Evolutionary conservation across 2,888 invertebrate genomes (phyloP).

Genomic region (Urechis unicinctus): DNA sequence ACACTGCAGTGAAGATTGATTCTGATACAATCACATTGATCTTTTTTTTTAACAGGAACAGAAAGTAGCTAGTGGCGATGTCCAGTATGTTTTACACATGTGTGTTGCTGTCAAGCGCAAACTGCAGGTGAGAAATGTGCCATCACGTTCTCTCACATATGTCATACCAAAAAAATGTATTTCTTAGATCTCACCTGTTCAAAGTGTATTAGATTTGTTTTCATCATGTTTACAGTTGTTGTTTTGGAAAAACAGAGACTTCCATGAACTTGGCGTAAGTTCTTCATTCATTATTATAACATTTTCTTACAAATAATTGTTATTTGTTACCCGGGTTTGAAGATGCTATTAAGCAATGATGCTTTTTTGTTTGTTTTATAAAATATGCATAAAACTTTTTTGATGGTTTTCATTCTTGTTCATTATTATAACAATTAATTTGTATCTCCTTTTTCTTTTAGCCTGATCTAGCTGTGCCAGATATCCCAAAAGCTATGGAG

Average conservation of each 20-base stretch:
- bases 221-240: constrained; percentile 59
- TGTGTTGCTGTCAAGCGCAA: constrained; percentile 65
- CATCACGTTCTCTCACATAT: not conserved
- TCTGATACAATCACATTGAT: too few species aligned
- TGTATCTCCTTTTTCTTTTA: constrained; percentile 21
- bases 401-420: not conserved
- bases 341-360: too few species aligned
- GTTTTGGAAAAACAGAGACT: constrained; percentile 80
- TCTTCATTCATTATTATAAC: not conserved
- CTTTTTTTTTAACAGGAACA: constrained; percentile 53
- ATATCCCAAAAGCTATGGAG: constrained; percentile 71
- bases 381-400: not conserved
- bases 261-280: constrained; percentile 61
- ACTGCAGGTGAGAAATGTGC: constrained; percentile 34
- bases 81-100: constrained; percentile 70
- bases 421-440: constrained; percentile 1
- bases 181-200: not conserved
- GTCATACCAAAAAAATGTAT: not conserved
- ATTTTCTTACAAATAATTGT: too few species aligned
- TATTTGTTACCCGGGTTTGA: too few species aligned
- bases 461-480: constrained; percentile 67
- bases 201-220: not conserved
- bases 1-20: too few species aligned
- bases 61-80: constrained; percentile 66
- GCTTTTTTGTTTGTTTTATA: too few species aligned